These are phyloP conservation scores for Galerucella nymphaeae DNA, from an alignment of 2,888 invertebrate species.

Conservation along the genomic window DNA sequence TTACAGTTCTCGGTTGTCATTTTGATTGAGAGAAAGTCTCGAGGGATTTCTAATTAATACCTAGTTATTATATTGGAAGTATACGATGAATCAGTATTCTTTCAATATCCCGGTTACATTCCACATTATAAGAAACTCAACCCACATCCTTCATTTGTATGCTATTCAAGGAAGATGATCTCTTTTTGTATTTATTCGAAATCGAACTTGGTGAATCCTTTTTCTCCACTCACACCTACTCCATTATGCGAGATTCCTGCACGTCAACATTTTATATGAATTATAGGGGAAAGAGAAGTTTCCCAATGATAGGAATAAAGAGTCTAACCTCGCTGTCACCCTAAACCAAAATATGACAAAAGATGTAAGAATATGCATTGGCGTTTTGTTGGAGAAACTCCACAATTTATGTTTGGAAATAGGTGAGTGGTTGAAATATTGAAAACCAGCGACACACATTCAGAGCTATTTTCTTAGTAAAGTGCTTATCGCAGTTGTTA, in stretches of 20 bases:
- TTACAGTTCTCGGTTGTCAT: too few species aligned
- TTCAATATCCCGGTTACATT: background rate
- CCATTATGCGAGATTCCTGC: conserved; percentile 34
- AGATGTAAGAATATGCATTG: background rate
- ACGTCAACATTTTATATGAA: conserved; percentile 34
- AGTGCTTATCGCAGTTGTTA: too few species aligned
- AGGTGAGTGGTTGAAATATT: too few species aligned
- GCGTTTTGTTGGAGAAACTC: background rate
- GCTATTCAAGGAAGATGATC: background rate
- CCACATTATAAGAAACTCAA: background rate
- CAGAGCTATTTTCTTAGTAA: too few species aligned
- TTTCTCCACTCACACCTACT: conserved; percentile 32
- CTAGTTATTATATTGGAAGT: too few species aligned
- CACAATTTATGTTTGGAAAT: background rate
- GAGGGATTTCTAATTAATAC: too few species aligned
- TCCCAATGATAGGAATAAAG: conserved; percentile 2
- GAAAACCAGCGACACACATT: too few species aligned
- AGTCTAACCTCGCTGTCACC: conserved; percentile 7
- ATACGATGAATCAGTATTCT: too few species aligned
- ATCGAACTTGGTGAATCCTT: conserved; percentile 30
- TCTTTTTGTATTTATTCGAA: conserved; percentile 22
- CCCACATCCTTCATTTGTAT: background rate
- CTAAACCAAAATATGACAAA: conserved; percentile 11
- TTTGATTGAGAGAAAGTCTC: too few species aligned
- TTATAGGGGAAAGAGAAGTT: conserved; percentile 28